Percentiles rank a stretch among this genome's conserved stretches.
These are phyloP conservation scores for Aegotheles bennettii DNA, from an alignment of 2,113 vertebrate species.

Conservation along the genomic window DNA sequence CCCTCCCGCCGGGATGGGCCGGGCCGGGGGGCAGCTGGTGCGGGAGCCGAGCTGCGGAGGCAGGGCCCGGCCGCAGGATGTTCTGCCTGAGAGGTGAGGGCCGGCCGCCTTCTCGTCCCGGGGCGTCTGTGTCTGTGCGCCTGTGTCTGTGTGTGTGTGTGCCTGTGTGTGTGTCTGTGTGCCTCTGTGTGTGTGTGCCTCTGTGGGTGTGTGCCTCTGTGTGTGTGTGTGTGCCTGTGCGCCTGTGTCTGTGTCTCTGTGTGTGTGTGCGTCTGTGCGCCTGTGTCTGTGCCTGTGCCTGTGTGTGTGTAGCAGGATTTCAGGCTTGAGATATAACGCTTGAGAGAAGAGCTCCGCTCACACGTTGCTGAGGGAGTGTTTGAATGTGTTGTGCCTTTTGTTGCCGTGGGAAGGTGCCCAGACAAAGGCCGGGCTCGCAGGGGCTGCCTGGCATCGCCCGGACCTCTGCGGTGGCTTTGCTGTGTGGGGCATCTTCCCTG, in stretches of 20 bases:
- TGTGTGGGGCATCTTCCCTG: accelerated
- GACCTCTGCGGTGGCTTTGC: accelerated
- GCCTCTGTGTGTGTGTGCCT: too few species aligned
- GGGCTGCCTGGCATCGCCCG: not conserved
- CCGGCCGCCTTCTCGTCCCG: not conserved
- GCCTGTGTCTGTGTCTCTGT: too few species aligned
- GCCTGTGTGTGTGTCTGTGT: too few species aligned
- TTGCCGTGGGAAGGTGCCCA: not conserved
- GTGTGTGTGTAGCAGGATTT: too few species aligned
- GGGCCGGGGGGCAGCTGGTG: conserved; percentile 19
- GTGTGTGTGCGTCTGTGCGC: too few species aligned
- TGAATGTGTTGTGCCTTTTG: not conserved
- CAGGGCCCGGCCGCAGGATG: conserved; percentile 56
- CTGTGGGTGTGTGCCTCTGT: too few species aligned
- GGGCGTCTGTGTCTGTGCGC: too few species aligned
- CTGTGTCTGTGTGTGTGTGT: too few species aligned
- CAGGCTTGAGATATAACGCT: not conserved
- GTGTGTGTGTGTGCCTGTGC: too few species aligned
- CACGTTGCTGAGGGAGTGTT: not conserved
- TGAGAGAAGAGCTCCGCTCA: not conserved
- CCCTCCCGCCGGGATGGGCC: too few species aligned
- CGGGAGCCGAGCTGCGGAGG: not conserved
- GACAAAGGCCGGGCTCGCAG: not conserved
- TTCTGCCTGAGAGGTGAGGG: conserved; percentile 82
- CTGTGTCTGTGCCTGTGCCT: too few species aligned